Conservation (phyloP, 1,140 invertebrate species). For the Drosophila ohnishii region DNA sequence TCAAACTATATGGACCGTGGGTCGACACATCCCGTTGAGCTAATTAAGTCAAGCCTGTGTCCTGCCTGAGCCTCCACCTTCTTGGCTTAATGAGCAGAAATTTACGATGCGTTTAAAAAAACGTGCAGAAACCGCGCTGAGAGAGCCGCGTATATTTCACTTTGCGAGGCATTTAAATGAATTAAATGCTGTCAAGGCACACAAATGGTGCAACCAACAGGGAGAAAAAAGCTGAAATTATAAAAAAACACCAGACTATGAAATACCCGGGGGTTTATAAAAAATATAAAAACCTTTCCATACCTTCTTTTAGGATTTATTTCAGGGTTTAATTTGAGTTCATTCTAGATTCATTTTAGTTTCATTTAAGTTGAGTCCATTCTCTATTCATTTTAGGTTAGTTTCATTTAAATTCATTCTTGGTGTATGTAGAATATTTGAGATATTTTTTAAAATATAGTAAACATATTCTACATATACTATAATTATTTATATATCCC, state of each 20-base stretch:
- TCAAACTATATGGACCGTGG: constrained; percentile 8
- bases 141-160: constrained; percentile 35
- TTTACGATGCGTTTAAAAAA: constrained; percentile 56
- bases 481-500: not conserved
- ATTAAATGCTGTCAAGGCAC: constrained; percentile 51
- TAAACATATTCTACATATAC: not conserved
- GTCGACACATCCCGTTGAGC: constrained; percentile 4
- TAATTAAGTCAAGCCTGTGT: constrained; percentile 29
- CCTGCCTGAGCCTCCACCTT: not conserved
- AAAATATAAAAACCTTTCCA: no score
- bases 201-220: constrained; percentile 8
- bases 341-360: not conserved
- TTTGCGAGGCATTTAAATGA: constrained; percentile 62
- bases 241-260: not conserved
- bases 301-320: not conserved
- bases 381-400: no score
- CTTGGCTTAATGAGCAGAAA: constrained; percentile 51
- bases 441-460: not conserved
- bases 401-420: not conserved
- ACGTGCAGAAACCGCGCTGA: constrained; percentile 13
- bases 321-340: not conserved
- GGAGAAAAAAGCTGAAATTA: not conserved
- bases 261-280: not conserved
- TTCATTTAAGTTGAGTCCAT: no score
- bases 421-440: no score